Conservation (phyloP, 2,113 vertebrate species). For the Choloepus hoffmanni region DNA sequence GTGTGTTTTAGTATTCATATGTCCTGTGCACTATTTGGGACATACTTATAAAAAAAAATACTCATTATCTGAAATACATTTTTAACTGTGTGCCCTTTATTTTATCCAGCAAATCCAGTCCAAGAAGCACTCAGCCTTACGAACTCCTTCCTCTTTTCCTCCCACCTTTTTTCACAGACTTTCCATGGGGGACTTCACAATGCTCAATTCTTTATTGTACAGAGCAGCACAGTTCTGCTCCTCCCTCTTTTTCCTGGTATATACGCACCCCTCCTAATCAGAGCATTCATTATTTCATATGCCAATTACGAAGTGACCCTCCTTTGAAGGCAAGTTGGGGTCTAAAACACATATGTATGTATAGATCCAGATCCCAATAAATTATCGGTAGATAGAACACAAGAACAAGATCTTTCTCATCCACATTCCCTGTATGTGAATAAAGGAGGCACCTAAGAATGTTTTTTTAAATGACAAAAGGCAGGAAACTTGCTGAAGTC, state of each 20-base stretch:
- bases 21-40: not conserved
- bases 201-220: not conserved
- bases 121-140: not conserved
- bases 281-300: not conserved
- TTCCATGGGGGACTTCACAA: not conserved
- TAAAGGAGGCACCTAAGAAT: not conserved
- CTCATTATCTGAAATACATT: not conserved
- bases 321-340: not conserved
- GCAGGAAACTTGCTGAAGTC: not conserved
- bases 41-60: not conserved
- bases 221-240: not conserved
- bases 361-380: not conserved
- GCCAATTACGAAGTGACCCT: rapidly evolving
- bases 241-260: not conserved
- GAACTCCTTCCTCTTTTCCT: not conserved
- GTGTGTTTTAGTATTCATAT: not conserved
- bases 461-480: not conserved
- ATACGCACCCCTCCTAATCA: not conserved
- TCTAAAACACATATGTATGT: not conserved
- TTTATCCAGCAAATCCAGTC: not conserved
- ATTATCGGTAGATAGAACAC: not conserved
- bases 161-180: not conserved
- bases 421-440: not conserved
- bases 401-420: not conserved
- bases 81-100: not conserved